Conservation (phyloP, 2,113 vertebrate genomes). For the Phylloscopus trochilus region DNA sequence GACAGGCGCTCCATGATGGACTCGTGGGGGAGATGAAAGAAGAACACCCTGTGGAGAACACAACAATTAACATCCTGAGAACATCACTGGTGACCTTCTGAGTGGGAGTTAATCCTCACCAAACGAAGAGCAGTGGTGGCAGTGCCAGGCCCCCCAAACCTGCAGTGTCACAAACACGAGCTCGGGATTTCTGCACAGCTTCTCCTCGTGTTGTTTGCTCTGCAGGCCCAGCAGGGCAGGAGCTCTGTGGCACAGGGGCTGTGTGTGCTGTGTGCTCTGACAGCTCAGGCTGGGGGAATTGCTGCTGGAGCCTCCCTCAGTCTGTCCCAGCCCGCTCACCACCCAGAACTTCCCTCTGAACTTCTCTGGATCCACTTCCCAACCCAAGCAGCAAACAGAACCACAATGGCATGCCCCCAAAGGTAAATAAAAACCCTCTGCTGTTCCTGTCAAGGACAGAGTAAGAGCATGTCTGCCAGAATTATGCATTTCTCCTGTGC, state of each 20-base stretch:
- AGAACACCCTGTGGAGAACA: conserved; percentile 80
- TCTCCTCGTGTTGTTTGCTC: background rate
- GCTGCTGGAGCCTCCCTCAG: background rate
- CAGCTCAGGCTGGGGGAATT: background rate
- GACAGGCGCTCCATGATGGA: conserved; percentile 81
- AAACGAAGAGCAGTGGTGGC: accelerated
- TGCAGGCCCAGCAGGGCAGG: background rate
- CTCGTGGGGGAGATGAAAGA: conserved; percentile 83
- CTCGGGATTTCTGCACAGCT: background rate
- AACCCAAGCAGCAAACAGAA: background rate
- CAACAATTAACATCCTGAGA: background rate
- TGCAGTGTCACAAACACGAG: accelerated
- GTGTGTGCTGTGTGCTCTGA: background rate
- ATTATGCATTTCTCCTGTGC: background rate
- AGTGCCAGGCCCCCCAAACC: background rate
- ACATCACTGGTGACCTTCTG: background rate
- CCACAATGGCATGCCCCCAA: background rate
- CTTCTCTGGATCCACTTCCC: background rate
- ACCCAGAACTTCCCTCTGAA: background rate
- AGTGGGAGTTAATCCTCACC: background rate
- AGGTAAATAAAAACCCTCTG: background rate
- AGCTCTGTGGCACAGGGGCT: background rate
- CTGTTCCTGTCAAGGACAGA: background rate
- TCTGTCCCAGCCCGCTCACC: background rate
- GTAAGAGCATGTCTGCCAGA: background rate